Conservation (phyloP, 2,888 invertebrate species). For the Amiota communis region DNA sequence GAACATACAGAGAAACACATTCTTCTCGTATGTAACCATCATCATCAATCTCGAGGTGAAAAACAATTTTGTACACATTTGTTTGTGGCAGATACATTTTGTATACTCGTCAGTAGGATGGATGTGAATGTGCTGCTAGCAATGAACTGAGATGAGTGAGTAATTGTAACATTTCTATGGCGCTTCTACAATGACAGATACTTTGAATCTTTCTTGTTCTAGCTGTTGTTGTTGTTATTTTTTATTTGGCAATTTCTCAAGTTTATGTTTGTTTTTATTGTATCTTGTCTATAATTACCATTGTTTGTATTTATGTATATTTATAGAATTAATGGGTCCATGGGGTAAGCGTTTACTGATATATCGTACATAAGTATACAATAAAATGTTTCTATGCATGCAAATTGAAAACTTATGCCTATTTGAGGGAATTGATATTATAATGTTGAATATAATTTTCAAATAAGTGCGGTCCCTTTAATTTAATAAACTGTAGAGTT, state of each 20-base stretch:
- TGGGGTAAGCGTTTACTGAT: too few relatives aligned
- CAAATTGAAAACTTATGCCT: too few relatives aligned
- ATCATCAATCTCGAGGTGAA: constrained; percentile 56
- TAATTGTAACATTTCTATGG: constrained; percentile 54
- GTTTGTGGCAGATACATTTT: not conserved
- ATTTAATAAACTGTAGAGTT: too few relatives aligned
- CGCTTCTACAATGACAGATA: constrained; percentile 35
- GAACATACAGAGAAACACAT: constrained; percentile 12
- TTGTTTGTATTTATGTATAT: constrained; percentile 28
- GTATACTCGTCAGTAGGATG: not conserved
- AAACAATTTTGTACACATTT: constrained; percentile 1
- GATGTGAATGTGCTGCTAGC: constrained; percentile 40
- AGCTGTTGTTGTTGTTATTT: constrained; percentile 4
- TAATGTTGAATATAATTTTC: too few relatives aligned
- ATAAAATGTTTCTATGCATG: too few relatives aligned
- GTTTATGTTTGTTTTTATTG: constrained; percentile 34
- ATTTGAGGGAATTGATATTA: too few relatives aligned
- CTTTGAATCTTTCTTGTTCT: constrained; percentile 2
- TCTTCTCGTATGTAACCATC: constrained; percentile 6
- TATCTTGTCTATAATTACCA: not conserved
- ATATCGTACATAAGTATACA: too few relatives aligned
- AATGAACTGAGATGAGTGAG: constrained; percentile 45
- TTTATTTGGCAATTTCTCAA: constrained; percentile 58
- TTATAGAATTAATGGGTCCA: constrained; percentile 35
- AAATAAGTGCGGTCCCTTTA: too few relatives aligned